Evolutionary conservation across 2,113 vertebrate genomes (phyloP), one percentile per base, ranked within the genome.

Genomic region (Corythornis cristatus): DNA sequence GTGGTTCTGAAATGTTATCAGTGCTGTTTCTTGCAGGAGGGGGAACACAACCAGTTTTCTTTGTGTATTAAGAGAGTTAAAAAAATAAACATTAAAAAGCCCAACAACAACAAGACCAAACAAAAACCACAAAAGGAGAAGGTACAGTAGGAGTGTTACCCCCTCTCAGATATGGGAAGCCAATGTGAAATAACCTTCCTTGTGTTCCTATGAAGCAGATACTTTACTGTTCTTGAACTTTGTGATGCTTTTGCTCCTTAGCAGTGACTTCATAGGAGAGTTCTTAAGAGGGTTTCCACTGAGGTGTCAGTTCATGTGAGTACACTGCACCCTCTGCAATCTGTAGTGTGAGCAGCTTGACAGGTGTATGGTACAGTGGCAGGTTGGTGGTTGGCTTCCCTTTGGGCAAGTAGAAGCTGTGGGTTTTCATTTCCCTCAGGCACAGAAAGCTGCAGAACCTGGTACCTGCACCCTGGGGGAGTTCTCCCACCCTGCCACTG

Each of bases 391-490:
- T 26, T 77, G 26, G 7, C 25, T 68, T 45, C 45, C 45, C 26
- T 87, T 75, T 3, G 15, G 48, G 35, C 12, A 18, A 50, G 57
- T 5, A 11, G 77, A 26, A 75, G 20, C 40, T 72, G 66, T 40
- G 35, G 40, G n/a, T n/a, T 84, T 85, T 23, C 15, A 1, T 76
- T 90, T 82, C 25, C 58, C 50, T 66, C 3, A 5, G 84, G 74
- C 20, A 54, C 6, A 68, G 33, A 33, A 82, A 12, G 72, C 51
- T 90, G 56, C 76, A 74, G 83, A 86, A 67, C 76, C 0, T 0
- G n/a, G 45, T 65, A 16, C 2, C 2, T 11, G 12, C 0, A 0
- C 71, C 26, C 29, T 29, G 23, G 20, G 26, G 0, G 4, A 40
- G 29, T 23, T 86, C 51, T 71, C 20, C 17, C 46, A 48, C 46